phyloP scores from a whole-genome alignment of 2,113 vertebrate species.

The Tenebrosternarchus preto region DNA sequence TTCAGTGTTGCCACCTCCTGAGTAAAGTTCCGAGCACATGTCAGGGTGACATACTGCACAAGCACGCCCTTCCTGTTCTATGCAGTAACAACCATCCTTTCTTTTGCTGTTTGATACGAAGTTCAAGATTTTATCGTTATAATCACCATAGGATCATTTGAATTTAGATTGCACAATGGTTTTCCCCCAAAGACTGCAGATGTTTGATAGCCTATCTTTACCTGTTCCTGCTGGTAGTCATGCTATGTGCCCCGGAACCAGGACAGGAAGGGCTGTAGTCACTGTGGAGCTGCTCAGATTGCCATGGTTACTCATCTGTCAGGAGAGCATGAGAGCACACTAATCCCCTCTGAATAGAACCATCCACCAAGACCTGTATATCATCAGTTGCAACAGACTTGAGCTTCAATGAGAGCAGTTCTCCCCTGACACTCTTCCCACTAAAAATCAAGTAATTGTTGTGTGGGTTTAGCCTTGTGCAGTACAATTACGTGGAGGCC shows the following conservation, averaged over 20 bases:
- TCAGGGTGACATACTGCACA: background rate
- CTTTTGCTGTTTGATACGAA: background rate
- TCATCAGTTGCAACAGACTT: constrained; percentile 30
- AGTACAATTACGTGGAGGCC: constrained; percentile 25
- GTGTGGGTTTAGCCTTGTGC: constrained; percentile 32
- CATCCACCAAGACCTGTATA: constrained; percentile 17
- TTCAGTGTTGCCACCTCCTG: background rate
- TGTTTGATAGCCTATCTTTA: background rate
- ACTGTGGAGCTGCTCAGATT: constrained; percentile 31
- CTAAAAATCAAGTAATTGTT: constrained; percentile 36
- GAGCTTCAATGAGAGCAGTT: constrained; percentile 22
- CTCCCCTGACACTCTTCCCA: constrained; percentile 28
- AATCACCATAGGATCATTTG: background rate
- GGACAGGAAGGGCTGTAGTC: too few species aligned
- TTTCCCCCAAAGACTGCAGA: background rate
- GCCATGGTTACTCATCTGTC: constrained; percentile 40
- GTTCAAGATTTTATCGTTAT: background rate
- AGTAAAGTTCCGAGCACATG: background rate
- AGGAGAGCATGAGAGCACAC: constrained; percentile 26
- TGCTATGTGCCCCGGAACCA: background rate
- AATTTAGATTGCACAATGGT: background rate
- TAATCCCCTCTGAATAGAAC: constrained; percentile 32
- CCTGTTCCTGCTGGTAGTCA: background rate
- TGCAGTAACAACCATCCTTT: background rate
- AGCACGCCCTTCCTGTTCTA: background rate